A percentile compares a stretch with the other conserved stretches of the same genome.
phyloP scores from a whole-genome alignment of 30 jellyfish, hydroid and myxozoan species.

The Aurelia coerulea region DNA sequence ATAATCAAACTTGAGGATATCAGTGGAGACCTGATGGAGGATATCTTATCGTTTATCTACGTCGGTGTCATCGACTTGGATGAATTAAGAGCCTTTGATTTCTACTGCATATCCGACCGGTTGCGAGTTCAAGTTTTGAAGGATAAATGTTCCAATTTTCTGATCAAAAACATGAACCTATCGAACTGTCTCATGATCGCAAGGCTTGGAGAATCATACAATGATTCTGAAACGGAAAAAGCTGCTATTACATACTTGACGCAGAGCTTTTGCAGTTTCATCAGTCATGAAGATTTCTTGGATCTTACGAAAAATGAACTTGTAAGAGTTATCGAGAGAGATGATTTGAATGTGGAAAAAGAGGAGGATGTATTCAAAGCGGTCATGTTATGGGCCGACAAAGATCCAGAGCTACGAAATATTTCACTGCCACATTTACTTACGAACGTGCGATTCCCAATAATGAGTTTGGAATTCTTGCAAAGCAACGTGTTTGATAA shows the following conservation, averaged over 20 bases:
- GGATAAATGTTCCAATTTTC: constrained; percentile 40
- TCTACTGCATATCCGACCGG: constrained; percentile 82
- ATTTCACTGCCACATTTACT: constrained; percentile 46
- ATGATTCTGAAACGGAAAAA: constrained; percentile 21
- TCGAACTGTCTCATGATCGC: constrained; percentile 58
- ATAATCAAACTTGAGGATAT: constrained; percentile 61
- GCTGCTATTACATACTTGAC: constrained; percentile 54
- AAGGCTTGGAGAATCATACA: constrained; percentile 55
- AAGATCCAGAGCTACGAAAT: constrained; percentile 51
- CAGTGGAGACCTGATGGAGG: constrained; percentile 37
- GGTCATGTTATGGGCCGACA: constrained; percentile 73
- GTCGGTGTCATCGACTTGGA: constrained; percentile 45
- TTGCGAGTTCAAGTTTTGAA: constrained; percentile 49
- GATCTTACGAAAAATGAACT: constrained; percentile 59
- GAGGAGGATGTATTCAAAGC: constrained; percentile 72
- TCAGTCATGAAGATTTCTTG: constrained; percentile 48
- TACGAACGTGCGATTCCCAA: constrained; percentile 63
- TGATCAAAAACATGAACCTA: constrained; percentile 28
- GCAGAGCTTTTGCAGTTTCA: constrained; percentile 49
- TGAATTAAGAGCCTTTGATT: constrained; percentile 59
- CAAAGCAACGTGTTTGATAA: constrained; percentile 37
- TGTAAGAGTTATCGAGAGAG: constrained; percentile 32
- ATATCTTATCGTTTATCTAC: constrained; percentile 54
- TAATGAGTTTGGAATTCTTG: constrained; percentile 54
- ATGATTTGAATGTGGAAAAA: constrained; percentile 63